Evolutionary conservation across 2,888 invertebrate species (phyloP), one percentile per base, ranked within the genome.

Genomic region (Erebia epiphron): DNA sequence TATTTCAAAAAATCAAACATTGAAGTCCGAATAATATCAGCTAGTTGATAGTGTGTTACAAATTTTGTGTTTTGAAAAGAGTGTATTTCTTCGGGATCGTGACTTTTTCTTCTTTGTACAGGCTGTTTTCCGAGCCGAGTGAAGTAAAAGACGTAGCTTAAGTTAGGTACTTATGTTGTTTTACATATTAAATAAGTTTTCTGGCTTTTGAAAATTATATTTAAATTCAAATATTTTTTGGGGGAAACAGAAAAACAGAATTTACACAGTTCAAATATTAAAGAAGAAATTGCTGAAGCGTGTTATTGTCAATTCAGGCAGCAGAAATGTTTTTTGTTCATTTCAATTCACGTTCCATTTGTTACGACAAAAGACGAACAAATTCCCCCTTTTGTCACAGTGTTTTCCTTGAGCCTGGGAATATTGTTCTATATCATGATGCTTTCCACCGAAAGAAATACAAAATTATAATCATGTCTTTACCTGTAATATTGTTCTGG

Each of bases 291-390:
- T 46, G 49, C 49, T 62, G 62, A 49, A 46, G 21, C 62, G 62
- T 62, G 62, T 46, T 66, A 66, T 66, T 66, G 56, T 66, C 64
- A 41, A 18, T 52, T 64, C 49, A 14, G 62, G 7, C 62, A 49
- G 49, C 18, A 46, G 49, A 46, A 62, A 62, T 62, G 49, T 62
- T 62, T 60, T 62, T 66, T 66, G 54, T 66, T 66, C 43, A 66
- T 66, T 56, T 21, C 66, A 66, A 56, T 65, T 65, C 56, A 56
- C 65, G 65, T 65, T 65, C 43, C 56, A 57, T 56, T 66, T 56
- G 56, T 18, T 18, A 18, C 18, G 56, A 66, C 43, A 57, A 66
- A 65, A 66, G 66, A 26, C 56, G 21, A 46, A 46, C 57, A 66
- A 66, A 66, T 21, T 41, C 52, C 35, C 41, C 52, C 26, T 35